phyloP scores from a whole-genome alignment of 1,140 invertebrate genomes.

The Trichoplusia ni region DNA sequence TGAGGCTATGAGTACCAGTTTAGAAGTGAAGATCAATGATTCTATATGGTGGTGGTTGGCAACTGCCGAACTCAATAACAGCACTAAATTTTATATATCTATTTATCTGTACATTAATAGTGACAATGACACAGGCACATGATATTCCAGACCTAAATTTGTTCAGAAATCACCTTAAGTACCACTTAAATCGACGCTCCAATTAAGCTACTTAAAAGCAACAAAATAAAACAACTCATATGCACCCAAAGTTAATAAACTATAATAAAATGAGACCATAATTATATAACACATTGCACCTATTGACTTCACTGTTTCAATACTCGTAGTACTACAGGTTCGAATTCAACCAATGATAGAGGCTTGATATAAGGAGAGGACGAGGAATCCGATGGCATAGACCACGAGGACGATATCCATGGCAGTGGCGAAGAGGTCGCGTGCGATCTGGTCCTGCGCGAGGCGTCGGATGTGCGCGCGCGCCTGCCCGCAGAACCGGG shows the following conservation, averaged over 20 bases:
- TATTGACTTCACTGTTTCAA: neutral
- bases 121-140: too few species aligned
- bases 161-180: too few species aligned
- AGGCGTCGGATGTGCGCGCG: constrained; percentile 42
- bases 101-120: too few species aligned
- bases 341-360: constrained; percentile 42
- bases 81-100: too few species aligned
- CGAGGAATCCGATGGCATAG: constrained; percentile 62
- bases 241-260: neutral
- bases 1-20: too few species aligned
- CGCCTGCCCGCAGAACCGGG: constrained; percentile 28
- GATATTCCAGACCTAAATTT: too few species aligned
- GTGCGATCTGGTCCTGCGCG: constrained; percentile 40
- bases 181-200: too few species aligned
- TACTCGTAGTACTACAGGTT: neutral
- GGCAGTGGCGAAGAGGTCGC: constrained; percentile 52
- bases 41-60: too few species aligned
- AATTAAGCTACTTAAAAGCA: too few species aligned
- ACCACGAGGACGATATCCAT: constrained; percentile 61
- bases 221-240: neutral
- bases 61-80: too few species aligned
- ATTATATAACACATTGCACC: neutral
- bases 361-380: constrained; percentile 63
- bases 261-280: neutral
- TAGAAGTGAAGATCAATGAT: too few species aligned